Conservation (phyloP, 92 coral and sea anemone genomes). For the Epizoanthus ramosus region DNA sequence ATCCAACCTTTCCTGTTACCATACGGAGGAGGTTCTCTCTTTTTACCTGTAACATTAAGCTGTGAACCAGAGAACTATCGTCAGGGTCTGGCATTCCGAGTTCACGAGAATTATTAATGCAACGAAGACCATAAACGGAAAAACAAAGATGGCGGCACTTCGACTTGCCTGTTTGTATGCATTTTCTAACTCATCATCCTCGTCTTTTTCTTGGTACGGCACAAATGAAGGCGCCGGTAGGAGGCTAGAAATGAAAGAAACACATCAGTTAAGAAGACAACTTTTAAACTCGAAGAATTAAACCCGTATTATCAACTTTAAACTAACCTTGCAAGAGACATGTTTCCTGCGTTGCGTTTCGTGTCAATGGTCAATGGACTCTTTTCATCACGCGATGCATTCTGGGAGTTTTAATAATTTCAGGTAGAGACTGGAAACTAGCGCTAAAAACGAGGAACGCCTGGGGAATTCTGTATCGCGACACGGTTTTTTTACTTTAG, state of each 20-base stretch:
- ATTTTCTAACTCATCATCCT: constrained; percentile 85
- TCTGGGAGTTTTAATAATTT: background rate
- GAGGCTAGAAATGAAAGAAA: constrained; percentile 57
- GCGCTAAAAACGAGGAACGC: background rate
- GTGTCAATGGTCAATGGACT: constrained; percentile 13
- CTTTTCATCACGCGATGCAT: background rate
- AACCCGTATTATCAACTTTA: background rate
- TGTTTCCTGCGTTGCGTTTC: constrained; percentile 6
- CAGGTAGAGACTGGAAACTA: constrained; percentile 19
- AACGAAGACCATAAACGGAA: background rate
- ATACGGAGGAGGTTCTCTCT: constrained; percentile 96
- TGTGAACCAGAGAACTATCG: constrained; percentile 7
- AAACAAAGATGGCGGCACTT: constrained; percentile 49
- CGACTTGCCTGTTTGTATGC: constrained; percentile 78
- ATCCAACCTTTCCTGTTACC: constrained; percentile 95
- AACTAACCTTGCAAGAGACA: constrained; percentile 33
- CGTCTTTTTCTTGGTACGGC: constrained; percentile 78
- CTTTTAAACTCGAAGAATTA: background rate
- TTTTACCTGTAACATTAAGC: constrained; percentile 68
- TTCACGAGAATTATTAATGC: constrained; percentile 4
- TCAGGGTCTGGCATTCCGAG: background rate
- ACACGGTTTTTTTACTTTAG: too few species aligned
- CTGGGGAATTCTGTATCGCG: too few species aligned
- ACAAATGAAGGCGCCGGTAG: constrained; percentile 93
- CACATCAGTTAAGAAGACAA: background rate